Evolutionary conservation across 1,140 invertebrate species (phyloP), one percentile per base, ranked within the genome.

Genomic region (Drosophila littoralis): DNA sequence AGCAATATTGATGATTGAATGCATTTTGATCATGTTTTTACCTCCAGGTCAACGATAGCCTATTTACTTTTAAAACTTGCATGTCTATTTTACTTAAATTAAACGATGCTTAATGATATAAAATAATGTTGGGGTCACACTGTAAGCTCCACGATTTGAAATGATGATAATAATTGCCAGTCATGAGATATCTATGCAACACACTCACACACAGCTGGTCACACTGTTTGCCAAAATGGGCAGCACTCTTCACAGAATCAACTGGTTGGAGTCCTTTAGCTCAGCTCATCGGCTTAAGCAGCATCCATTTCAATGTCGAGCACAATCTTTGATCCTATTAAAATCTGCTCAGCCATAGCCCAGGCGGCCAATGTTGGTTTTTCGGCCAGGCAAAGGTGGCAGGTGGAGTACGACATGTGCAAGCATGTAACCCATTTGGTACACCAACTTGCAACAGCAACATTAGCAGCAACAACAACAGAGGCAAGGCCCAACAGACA

Each of bases 361-460:
- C 43, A 63, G 42, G 43, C 40, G 7, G 57, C 58, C 52, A 33
- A 8, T 79, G 76, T 69, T 79, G 38, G 71, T 51, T 65, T 70
- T 80, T 55, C 7, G 28, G 36, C 7, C 7, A 28, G 22, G 33
- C 3, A 17, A 13, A 36, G 45, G 42, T 32, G 66, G 60, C 80
- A 79, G 68, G 67, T 80, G 40, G 48, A 65, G 67, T 40, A 63
- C 46, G 69, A 82, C 79, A 85, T 85, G 79, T 86, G 82, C 79
- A 70, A 76, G 79, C 83, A 75, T 85, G 78, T 86, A 81, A 81
- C 82, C 75, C 82, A 85, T 86, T 46, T 45, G 57, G 42, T 32
- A 45, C 17, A 85, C 58, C 52, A 74, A 45, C 60, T 33, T 33
- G 48, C 22, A n/a, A 51, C 8, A 83, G 63, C 46, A 71, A 51